Base-by-base conservation (phyloP, 2,797 vertebrate genomes). In the Austrolebias charrua region DNA sequence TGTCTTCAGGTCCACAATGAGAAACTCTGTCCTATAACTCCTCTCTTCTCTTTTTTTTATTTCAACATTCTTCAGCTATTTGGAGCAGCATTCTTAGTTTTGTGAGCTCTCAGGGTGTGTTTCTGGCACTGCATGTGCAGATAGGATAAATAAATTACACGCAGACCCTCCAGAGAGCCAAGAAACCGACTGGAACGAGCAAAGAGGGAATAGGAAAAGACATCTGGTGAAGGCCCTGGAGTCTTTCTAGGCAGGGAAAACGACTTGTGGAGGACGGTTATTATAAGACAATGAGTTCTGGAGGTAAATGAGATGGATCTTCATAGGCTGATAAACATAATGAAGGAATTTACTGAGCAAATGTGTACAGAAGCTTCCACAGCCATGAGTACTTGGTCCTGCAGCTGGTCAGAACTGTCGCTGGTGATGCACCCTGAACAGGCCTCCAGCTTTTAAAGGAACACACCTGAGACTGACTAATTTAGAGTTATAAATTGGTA, bases 71-170 rank as follows among this genome's bases (percentile, higher is more conserved):
- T 67, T 49, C 69, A 63, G 63, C 16, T 18, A 55, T 64, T 69
- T 15, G 2, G 65, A 60, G 73, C 73, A 48, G 56, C 43, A 19
- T 69, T 87, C 78, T 71, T 71, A 57, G 71, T 78, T 78, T 67
- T 45, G 42, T 52, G 66, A 69, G 76, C 72, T 80, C 69, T 67
- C 58, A 12, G 81, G 83, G 79, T 69, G 78, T 81, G 79, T 83
- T 86, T 76, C 76, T 88, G 85, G 80, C 76, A 67, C 82, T 7
- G 56, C 68, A 76, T 63, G 66, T 58, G 60, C 73, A 82, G 83
- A 87, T 81, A 84, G 83, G 77, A 84, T 86, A 82, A 89, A 88
- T 91, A 90, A 90, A 88, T 89, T 85, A 83, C 66, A 68, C 42
- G 29, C 54, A 60, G 59, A 53, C 70, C 62, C 86, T 78, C 77